Evolutionary conservation across 2,113 vertebrate genomes (phyloP), one percentile per base, ranked within the genome.

Genomic region (Pseudonaja textilis): DNA sequence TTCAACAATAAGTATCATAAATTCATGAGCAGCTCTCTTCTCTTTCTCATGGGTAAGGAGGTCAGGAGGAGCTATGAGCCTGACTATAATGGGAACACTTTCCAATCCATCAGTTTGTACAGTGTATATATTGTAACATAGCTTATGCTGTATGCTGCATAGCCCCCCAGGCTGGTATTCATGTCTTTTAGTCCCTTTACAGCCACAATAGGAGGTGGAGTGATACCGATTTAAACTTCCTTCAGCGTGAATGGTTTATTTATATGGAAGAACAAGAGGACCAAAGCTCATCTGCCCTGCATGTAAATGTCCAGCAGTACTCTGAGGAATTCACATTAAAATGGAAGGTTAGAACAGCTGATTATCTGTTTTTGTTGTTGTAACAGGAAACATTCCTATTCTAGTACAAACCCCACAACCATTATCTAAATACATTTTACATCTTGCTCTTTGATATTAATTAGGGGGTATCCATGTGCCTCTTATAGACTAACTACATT

Each of bases 251-350:
- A 0, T 3, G 88, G 88, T 91, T 81, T 55, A 88, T 93, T 91
- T 64, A 94, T 85, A 64, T 12, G 74, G 20, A 20, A 55, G 11
- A 5, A 86, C 45, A 93, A 89, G 4, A 89, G 90, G 92, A 91
- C 54, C 26, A 94, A 91, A 9, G 91, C 88, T 90, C 56, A 89
- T 94, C 3, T 90, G 95, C 89, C 89, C 92, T 50, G 64, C 87
- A 94, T 95, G 91, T 45, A 39, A 97, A 90, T 93, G 92, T 61
- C 64, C 64, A 90, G 56, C 93, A 93, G 47, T 95, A 93, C n/a
- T 74, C 34, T 5, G 6, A 81, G 23, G 23, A 74, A 74, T 74
- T 74, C n/a, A 34, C n/a, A 20, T 39, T 39, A 74, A 74, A 74
- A 74, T 74, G n/a, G 69, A 74, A 16, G n/a, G 14, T 34, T 74